Base-by-base conservation (phyloP, 2,888 invertebrate genomes). In the Leucania comma region DNA sequence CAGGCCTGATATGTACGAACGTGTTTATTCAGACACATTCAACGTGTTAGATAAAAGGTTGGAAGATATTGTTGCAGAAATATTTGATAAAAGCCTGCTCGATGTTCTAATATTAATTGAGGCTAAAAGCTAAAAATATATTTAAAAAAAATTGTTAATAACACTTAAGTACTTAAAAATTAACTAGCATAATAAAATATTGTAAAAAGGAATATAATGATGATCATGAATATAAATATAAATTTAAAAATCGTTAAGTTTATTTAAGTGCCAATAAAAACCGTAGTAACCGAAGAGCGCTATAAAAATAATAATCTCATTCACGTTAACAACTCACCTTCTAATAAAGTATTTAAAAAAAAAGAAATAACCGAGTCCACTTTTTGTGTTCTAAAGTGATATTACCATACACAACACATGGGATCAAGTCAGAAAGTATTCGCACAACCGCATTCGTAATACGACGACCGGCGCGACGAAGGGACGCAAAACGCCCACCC, bases 401-500 rank as follows among this genome's bases (percentile, higher is more conserved):
- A 68, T 73, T 75, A 65, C 48, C 64, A 72, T 65, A 78, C 81
- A 81, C 78, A 76, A 70, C 78, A 81, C 86, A 80, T 75, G 73
- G 51, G 60, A 67, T 72, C 58, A 63, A 76, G 75, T 80, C 73
- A 69, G 62, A 76, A 83, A 82, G 72, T 74, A 66, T 67, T 79
- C 78, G 73, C 80, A 81, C 69, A 78, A 72, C 78, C 80, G 79
- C 78, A 84, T 84, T 79, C 79, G 75, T 78, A 84, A 77, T 74
- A 86, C 84, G 84, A 71, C 54, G 78, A 66, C 57, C 59, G 60
- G 65, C 64, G 82, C 71, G 68, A 60, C 58, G 74, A 75, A 65
- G 65, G 67, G 81, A 63, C 57, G 74, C 68, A 75, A 84, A 73
- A 68, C 92, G 88, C 82, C 88, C 86, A 78, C 87, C 87, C 87